Percentiles rank a stretch among this genome's conserved stretches.
phyloP scores from a whole-genome alignment of 2,797 vertebrate genomes.

The Myotis vivesi region DNA sequence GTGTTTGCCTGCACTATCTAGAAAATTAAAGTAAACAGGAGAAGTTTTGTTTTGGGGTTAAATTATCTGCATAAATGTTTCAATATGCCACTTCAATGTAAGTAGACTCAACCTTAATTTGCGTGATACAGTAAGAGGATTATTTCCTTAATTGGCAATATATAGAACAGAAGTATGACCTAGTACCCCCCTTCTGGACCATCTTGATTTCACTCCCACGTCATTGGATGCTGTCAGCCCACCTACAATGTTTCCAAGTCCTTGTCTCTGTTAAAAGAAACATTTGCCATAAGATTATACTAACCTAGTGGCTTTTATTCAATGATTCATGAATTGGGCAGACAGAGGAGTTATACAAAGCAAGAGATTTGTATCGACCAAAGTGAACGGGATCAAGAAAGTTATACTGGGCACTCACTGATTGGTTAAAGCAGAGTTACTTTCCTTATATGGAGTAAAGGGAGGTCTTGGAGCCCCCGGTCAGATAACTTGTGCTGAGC shows the following conservation, averaged over 20 bases:
- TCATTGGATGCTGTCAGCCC: neutral
- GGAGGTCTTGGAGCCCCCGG: neutral
- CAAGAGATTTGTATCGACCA: neutral
- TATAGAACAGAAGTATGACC: neutral
- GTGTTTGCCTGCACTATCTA: neutral
- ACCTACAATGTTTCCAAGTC: neutral
- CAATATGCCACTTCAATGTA: neutral
- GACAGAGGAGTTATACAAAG: neutral
- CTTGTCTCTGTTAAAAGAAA: neutral
- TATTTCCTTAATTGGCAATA: neutral
- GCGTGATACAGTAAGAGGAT: neutral
- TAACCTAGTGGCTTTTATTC: neutral
- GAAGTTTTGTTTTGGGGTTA: neutral
- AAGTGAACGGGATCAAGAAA: neutral
- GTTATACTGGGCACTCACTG: neutral
- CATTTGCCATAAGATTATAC: neutral
- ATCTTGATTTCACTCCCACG: neutral
- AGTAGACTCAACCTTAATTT: neutral
- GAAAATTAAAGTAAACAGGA: neutral
- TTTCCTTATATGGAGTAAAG: neutral
- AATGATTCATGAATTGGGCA: neutral
- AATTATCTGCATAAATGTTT: neutral
- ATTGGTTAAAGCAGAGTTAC: neutral
- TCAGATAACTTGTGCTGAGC: neutral
- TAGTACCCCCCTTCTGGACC: neutral